A percentile compares a stretch with the other conserved stretches of the same genome.
phyloP scores from a whole-genome alignment of 2,797 vertebrate genomes.

The Limosa lapponica region DNA sequence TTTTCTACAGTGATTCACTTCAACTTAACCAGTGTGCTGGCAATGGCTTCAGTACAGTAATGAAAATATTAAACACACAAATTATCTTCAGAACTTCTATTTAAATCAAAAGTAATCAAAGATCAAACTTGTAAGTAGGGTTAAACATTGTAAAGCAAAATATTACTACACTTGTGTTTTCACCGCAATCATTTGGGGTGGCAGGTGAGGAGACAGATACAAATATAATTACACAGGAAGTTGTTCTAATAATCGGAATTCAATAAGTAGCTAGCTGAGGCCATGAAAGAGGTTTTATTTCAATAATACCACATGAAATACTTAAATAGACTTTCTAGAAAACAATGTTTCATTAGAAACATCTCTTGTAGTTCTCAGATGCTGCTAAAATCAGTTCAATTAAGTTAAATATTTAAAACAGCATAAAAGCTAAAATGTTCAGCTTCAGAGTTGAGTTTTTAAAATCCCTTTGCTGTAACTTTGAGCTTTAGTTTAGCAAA shows the following conservation, averaged over 20 bases:
- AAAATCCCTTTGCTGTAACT: neutral
- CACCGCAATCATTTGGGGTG: neutral
- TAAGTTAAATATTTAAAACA: neutral
- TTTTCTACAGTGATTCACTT: conserved; percentile 16
- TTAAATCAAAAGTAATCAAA: conserved; percentile 2
- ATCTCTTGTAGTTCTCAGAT: neutral
- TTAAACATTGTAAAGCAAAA: conserved; percentile 2
- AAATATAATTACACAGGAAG: neutral
- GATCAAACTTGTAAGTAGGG: neutral
- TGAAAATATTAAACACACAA: neutral
- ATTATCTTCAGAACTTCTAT: neutral
- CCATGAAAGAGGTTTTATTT: neutral
- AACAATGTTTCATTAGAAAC: neutral
- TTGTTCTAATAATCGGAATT: neutral
- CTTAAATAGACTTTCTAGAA: neutral
- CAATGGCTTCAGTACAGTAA: neutral
- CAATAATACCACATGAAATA: neutral
- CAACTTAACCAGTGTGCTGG: neutral
- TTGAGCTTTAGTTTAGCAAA: neutral
- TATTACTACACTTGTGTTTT: neutral
- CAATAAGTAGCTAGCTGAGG: neutral
- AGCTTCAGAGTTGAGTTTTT: neutral
- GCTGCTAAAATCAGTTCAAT: neutral
- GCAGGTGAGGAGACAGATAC: neutral
- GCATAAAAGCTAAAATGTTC: neutral